Base-by-base conservation (phyloP, 2,797 vertebrate species). In the Sebastes oblongus region DNA sequence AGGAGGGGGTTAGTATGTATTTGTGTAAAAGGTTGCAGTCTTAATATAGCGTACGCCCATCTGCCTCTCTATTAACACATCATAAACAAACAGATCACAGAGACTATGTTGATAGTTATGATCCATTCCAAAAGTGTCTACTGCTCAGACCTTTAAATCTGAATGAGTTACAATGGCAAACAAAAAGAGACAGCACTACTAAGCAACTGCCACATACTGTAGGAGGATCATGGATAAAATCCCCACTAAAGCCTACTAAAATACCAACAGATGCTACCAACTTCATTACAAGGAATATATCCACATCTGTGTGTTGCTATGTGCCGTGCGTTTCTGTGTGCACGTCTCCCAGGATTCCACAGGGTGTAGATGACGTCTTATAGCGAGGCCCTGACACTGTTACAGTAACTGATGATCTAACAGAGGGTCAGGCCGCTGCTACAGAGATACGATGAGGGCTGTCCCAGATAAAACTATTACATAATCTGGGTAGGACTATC, bases 391-490 rank as follows among this genome's bases (percentile, higher is more conserved):
- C 66, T 71, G 75, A 78, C 81, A 77, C 72, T 42, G 66, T 82
- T 82, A 77, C 77, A 83, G 81, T 87, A 78, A 82, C 58, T 62
- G 77, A 75, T 78, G 78, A 89, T 71, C 84, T 71, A 78, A 89
- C 79, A 72, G 59, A 62, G 54, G 77, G 52, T 71, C 66, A 29
- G 68, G 36, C 76, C 39, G n/a, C 80, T 29, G 69, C 72, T n/a
- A 30, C 50, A 80, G 79, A 73, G 80, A 54, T 46, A 46, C 66
- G 56, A 65, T 3, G 13, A 69, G 64, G 70, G 55, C 69, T 70
- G 85, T 66, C 85, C 83, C 84, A 85, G 84, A 93, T 86, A 87
- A 83, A 75, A 70, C 74, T 61, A 86, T 92, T 88, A 86, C 90
- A 92, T 90, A 88, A 92, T 82, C 52, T 72, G 75, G 13, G 25